Conservation (phyloP, 1,140 invertebrate genomes). For the Lucilia cuprina region DNA sequence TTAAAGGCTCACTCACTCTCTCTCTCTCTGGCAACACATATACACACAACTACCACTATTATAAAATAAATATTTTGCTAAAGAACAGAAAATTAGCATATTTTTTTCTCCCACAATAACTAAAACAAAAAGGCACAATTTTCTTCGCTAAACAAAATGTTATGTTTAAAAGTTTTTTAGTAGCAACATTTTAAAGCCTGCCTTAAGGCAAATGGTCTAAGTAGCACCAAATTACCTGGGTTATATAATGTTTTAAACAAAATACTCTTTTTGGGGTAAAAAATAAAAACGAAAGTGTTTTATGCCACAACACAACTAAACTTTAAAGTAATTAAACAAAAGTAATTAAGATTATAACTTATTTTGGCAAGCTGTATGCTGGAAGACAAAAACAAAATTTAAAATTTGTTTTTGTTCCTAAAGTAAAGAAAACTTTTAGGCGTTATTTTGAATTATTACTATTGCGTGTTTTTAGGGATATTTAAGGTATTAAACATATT, state of each 20-base stretch:
- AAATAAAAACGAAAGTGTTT: neutral
- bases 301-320: neutral
- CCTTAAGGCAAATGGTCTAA: neutral
- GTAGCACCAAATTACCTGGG: neutral
- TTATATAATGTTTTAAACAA: neutral
- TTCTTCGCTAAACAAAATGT: neutral
- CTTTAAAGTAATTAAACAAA: slow-evolving; percentile 33
- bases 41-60: neutral
- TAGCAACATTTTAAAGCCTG: neutral
- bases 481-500: slow-evolving; percentile 33
- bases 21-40: too few relatives aligned
- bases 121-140: neutral
- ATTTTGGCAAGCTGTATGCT: neutral
- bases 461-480: slow-evolving; percentile 34
- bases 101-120: neutral
- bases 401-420: neutral
- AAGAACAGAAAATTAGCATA: neutral
- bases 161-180: neutral
- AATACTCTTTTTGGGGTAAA: neutral
- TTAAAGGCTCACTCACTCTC: neutral
- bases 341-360: slow-evolving; percentile 32
- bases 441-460: slow-evolving; percentile 26
- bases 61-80: neutral
- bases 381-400: neutral
- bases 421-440: slow-evolving; percentile 12